These are phyloP conservation scores for Limonius californicus DNA, from an alignment of 1,140 invertebrate species.

Conservation along the genomic window DNA sequence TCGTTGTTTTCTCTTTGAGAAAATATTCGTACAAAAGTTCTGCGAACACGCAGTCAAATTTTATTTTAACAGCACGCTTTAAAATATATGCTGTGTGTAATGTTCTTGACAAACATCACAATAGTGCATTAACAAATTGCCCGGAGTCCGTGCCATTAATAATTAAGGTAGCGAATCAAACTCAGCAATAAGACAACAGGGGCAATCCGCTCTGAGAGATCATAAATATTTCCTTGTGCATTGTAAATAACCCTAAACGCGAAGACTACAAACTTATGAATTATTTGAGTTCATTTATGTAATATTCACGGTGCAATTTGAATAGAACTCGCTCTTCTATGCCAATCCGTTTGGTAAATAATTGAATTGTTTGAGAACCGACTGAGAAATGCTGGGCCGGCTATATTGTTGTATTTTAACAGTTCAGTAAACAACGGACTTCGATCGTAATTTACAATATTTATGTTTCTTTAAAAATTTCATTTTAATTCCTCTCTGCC, in stretches of 20 bases:
- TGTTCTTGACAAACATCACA: slow-evolving; percentile 3
- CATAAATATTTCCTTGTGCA: slow-evolving; percentile 50
- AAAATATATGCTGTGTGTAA: too few species aligned
- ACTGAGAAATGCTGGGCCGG: slow-evolving; percentile 41
- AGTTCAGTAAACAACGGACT: slow-evolving; percentile 37
- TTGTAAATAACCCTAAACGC: slow-evolving; percentile 50
- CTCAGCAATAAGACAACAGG: slow-evolving; percentile 42
- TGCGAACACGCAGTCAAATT: too few species aligned
- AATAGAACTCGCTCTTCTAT: slow-evolving; percentile 48
- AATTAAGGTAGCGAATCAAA: slow-evolving; percentile 43
- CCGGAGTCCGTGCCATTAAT: slow-evolving; percentile 35
- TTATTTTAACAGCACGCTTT: too few species aligned
- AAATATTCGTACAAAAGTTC: too few species aligned
- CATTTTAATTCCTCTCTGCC: slow-evolving; percentile 5
- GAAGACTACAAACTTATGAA: slow-evolving; percentile 50
- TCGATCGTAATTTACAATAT: slow-evolving; percentile 10
- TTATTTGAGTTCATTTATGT: slow-evolving; percentile 48
- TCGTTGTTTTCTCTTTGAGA: too few species aligned
- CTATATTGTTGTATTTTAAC: slow-evolving; percentile 46
- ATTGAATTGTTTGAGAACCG: slow-evolving; percentile 47
- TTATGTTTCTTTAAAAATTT: slow-evolving; percentile 1
- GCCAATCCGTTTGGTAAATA: slow-evolving; percentile 49
- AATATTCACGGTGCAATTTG: slow-evolving; percentile 50
- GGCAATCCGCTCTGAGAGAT: slow-evolving; percentile 40
- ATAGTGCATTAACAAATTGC: slow-evolving; percentile 39